Conservation (phyloP, 2,797 vertebrate species). For the Muscicapa comitata region DNA sequence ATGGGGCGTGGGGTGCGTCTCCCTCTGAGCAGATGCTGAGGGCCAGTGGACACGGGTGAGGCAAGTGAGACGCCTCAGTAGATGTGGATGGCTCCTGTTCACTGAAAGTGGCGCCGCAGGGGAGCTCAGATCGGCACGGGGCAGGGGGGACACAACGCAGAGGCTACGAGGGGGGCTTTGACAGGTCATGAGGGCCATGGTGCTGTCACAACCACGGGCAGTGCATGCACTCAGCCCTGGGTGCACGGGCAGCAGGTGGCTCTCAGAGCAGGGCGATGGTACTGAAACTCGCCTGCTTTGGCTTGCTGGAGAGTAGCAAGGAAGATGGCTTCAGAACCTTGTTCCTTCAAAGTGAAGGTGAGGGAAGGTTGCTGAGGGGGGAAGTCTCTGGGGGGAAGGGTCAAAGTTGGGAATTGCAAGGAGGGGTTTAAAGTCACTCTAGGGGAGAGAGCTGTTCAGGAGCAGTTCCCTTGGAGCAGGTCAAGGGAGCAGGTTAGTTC, state of each 20-base stretch:
- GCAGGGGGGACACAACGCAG: accelerated
- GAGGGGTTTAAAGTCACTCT: not conserved
- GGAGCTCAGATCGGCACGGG: accelerated
- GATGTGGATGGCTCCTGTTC: accelerated
- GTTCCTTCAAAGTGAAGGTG: not conserved
- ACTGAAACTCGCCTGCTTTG: not conserved
- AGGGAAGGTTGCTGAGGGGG: not conserved
- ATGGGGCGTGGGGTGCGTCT: accelerated
- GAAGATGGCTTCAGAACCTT: not conserved
- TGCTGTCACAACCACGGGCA: accelerated
- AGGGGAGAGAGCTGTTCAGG: not conserved
- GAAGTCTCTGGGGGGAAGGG: not conserved
- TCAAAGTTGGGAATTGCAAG: not conserved
- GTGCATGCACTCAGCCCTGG: accelerated
- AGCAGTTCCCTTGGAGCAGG: not conserved
- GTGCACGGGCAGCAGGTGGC: accelerated
- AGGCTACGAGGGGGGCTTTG: accelerated
- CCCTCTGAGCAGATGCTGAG: accelerated
- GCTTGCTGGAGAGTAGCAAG: accelerated
- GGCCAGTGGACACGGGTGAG: not conserved
- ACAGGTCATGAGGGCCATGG: too few species aligned
- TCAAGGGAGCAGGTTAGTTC: not conserved
- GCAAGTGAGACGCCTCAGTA: accelerated
- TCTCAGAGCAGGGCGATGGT: accelerated
- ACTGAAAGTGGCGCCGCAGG: accelerated